A percentile compares a stretch with the other conserved stretches of the same genome.
Evolutionary conservation across 1,140 invertebrate genomes (phyloP).

Genomic region (Wiebesia pumilae): DNA sequence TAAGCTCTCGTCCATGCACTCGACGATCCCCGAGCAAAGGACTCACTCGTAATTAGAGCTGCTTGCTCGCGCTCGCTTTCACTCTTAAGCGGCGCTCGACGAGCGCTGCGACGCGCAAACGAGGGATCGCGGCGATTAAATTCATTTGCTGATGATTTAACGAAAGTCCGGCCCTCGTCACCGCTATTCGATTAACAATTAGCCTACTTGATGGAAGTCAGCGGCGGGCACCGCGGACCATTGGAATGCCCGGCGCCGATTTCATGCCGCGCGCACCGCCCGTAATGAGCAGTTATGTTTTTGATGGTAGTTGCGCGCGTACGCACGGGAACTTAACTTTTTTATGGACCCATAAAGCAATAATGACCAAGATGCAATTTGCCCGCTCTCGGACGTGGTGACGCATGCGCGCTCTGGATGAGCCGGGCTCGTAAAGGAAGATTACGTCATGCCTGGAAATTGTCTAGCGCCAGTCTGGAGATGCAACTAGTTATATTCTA

Average conservation of each 20-base stretch:
- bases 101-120: background rate
- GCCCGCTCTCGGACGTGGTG: slow-evolving; percentile 1
- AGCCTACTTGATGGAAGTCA: slow-evolving; percentile 48
- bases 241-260: background rate
- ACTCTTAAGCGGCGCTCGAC: background rate
- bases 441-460: slow-evolving; percentile 20
- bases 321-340: background rate
- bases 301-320: slow-evolving; percentile 4
- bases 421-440: slow-evolving; percentile 6
- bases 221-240: background rate
- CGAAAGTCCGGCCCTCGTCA: slow-evolving; percentile 54
- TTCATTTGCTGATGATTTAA: slow-evolving; percentile 66
- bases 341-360: slow-evolving; percentile 35
- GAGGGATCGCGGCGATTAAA: slow-evolving; percentile 61
- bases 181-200: slow-evolving; percentile 64
- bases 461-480: slow-evolving; percentile 28
- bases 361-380: slow-evolving; percentile 34
- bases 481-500: background rate
- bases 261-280: background rate
- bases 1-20: no score
- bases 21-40: no score
- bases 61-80: no score
- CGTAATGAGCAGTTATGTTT: slow-evolving; percentile 26
- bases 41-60: no score
- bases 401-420: background rate